Conservation (phyloP, 2,888 invertebrate genomes). For the Parascotia fuliginaria region DNA sequence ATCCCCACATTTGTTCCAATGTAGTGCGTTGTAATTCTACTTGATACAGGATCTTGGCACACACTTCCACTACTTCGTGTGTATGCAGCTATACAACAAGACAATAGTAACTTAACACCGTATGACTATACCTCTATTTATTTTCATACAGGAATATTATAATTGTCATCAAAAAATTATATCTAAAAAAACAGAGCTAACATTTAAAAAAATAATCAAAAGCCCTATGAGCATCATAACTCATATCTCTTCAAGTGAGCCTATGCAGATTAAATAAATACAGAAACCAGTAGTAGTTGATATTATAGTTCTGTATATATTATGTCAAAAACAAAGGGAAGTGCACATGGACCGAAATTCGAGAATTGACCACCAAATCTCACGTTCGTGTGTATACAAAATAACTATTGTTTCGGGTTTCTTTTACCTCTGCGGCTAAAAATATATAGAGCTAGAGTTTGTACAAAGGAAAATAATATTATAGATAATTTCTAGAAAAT, state of each 20-base stretch:
- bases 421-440: not conserved
- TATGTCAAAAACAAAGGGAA: conserved; percentile 48
- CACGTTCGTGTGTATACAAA: conserved; percentile 7
- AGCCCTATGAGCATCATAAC: conserved; percentile 1
- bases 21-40: conserved; percentile 96
- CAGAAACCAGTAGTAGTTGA: conserved; percentile 14
- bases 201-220: conserved; percentile 1
- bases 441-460: not conserved
- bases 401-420: conserved; percentile 1
- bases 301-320: conserved; percentile 52
- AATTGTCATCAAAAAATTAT: not conserved
- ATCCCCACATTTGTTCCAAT: conserved; percentile 98
- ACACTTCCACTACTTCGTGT: conserved; percentile 97
- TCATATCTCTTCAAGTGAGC: conserved; percentile 5
- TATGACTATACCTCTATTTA: not conserved
- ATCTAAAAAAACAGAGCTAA: not conserved
- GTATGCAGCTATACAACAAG: conserved; percentile 90
- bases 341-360: conserved; percentile 44
- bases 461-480: not conserved
- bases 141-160: not conserved
- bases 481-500: not conserved
- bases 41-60: conserved; percentile 98
- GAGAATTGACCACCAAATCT: conserved; percentile 52
- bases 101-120: not conserved
- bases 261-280: conserved; percentile 24